phyloP scores from a whole-genome alignment of 2,797 vertebrate species.

The Rhinichthys osculus region DNA sequence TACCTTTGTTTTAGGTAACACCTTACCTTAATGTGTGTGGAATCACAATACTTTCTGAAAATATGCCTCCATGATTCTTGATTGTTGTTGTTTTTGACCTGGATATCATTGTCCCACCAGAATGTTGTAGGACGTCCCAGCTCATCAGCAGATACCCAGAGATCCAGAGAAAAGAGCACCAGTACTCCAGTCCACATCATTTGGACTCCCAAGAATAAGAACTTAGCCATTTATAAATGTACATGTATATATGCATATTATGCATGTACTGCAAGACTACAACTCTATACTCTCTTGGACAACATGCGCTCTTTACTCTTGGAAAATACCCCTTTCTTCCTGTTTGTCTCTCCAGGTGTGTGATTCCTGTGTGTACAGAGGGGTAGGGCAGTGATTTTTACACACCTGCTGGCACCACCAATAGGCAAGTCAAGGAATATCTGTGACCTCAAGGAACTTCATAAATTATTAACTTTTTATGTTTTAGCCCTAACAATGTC shows the following conservation, averaged over 20 bases:
- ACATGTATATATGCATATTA: too few relatives aligned
- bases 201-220: neutral
- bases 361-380: constrained; percentile 44
- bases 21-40: constrained; percentile 56
- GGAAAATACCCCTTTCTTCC: constrained; percentile 58
- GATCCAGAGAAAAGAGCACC: constrained; percentile 68
- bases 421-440: neutral
- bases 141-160: constrained; percentile 48
- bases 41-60: constrained; percentile 61
- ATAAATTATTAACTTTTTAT: constrained; percentile 36
- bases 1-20: too few relatives aligned
- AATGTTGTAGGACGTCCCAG: neutral
- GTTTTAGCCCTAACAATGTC: neutral
- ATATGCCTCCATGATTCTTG: constrained; percentile 23
- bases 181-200: constrained; percentile 5
- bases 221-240: constrained; percentile 1
- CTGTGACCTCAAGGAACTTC: constrained; percentile 10
- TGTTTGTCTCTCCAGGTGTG: constrained; percentile 55
- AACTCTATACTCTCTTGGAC: constrained; percentile 12
- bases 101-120: constrained; percentile 3
- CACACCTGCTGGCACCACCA: constrained; percentile 2
- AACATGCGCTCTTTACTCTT: neutral
- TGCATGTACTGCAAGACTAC: constrained; percentile 8
- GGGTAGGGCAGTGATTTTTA: constrained; percentile 31
- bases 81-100: constrained; percentile 6